Conservation (phyloP, 2,797 vertebrate genomes). For the Mallotus villosus region DNA sequence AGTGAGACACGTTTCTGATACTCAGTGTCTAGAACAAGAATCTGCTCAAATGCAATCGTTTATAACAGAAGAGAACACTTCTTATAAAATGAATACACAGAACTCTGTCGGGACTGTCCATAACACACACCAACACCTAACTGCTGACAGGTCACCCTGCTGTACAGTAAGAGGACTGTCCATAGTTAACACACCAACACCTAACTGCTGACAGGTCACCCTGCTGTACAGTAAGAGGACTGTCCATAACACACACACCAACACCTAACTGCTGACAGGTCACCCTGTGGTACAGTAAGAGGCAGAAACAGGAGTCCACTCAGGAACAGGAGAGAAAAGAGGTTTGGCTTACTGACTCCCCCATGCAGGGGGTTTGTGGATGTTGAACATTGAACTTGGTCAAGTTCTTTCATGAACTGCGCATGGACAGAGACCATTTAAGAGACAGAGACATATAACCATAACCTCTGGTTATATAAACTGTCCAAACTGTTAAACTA, state of each 20-base stretch:
- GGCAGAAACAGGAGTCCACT: conserved; percentile 31
- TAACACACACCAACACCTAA: conserved; percentile 23
- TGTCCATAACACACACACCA: conserved; percentile 21
- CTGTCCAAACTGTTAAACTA: conserved; percentile 18
- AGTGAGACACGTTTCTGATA: conserved; percentile 30
- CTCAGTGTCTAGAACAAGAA: conserved; percentile 31
- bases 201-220: conserved; percentile 41
- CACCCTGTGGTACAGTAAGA: conserved; percentile 57
- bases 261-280: conserved; percentile 21
- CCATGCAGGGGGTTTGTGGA: too few species aligned
- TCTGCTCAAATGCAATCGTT: conserved; percentile 21
- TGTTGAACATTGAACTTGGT: conserved; percentile 34
- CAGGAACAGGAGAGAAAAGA: neutral
- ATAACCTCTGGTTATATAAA: neutral
- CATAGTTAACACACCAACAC: conserved; percentile 21
- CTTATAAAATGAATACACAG: neutral
- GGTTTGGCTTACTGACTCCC: conserved; percentile 27
- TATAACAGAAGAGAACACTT: conserved; percentile 52
- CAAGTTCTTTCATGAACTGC: conserved; percentile 27
- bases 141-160: conserved; percentile 52
- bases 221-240: conserved; percentile 49
- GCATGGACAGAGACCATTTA: conserved; percentile 30
- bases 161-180: conserved; percentile 35
- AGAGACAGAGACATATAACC: conserved; percentile 14
- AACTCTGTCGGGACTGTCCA: neutral